Base-by-base conservation (phyloP, 2,888 invertebrate genomes). In the Scaeva pyrastri region DNA sequence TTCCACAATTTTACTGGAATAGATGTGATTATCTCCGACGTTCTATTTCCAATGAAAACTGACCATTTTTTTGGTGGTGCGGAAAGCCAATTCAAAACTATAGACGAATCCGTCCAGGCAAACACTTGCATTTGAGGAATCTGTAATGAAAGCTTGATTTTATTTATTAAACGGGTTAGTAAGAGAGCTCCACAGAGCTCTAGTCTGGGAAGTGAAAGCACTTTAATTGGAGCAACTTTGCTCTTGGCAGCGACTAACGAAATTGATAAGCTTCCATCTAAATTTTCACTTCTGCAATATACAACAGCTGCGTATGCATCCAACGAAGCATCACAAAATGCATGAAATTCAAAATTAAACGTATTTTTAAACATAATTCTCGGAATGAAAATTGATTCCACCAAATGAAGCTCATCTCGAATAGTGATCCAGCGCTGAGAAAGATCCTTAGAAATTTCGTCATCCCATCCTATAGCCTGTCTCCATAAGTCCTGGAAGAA, bases 11-110 rank as follows among this genome's bases (percentile, higher is more conserved):
- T 68, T 5, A 36, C 1, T 14, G 76, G 56, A 0, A 68, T 36
- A 41, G 76, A 41, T 7, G 87, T 76, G 1, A 83, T n/a, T n/a
- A 88, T 88, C 56, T 87, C 74, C 14, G 86, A 50, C 4, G 73
- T 74, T 12, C 62, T 39, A 8, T 74, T 62, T 5, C 41, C 50
- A 41, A 64, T 31, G 5, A 74, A 74, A 26, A 74, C 52, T 7
- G 73, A 62, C 62, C 73, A 62, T 26, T 52, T 73, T 62, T 73
- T 62, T 2, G 74, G 74, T 16, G 64, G 43, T 14, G 55, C 64
- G 7, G 75, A 26, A 5, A 56, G 55, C 64, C 75, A 75, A 66
- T 75, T 64, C 1, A 66, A 14, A 0, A 55, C 55, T 7, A 75
- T 75, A 2, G 75, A 26, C 4, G 75, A 75, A 5, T 75, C 75